Base-by-base conservation (phyloP, 2,888 invertebrate genomes). In the Pantelozetes paolii region DNA sequence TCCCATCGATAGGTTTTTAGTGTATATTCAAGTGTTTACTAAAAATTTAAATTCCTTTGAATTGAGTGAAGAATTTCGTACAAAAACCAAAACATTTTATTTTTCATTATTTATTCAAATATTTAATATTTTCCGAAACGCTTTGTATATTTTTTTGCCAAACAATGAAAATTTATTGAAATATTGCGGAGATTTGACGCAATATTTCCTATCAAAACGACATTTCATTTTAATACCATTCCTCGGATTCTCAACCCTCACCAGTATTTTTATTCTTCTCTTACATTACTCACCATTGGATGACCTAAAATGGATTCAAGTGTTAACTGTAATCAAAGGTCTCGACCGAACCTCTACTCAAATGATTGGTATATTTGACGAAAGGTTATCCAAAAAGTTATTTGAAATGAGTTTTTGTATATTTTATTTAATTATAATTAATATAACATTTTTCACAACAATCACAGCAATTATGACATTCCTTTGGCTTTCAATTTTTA, bases 151-250 rank as follows among this genome's bases (percentile, higher is more conserved):
- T 5, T 57, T 57, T 20, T 23, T 57, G 2, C 57, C 57, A 20
- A 57, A 57, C 23, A 23, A 57, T 20, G 28, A 23, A 57, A 28
- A 57, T 20, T 18, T 57, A 18, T 20, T 57, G 57, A 57, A 57
- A 57, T 57, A 57, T 57, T 57, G n/a, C 23, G 57, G 57, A 26
- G 57, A 57, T 57, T 28, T 57, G 13, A 57, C 57, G 3, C 57
- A 57, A 57, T 57, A 57, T 57, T 57, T 57, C 13, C 2, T 57
- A 57, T 57, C 57, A 20, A 57, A 57, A 28, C 9, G 57, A 26
- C 8, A 57, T 20, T 57, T 18, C 23, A 57, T 57, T 23, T 26
- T 57, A 20, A 8, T 57, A 23, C 57, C 57, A 8, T 20, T 57
- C 23, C 9, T 57, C 11, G 2, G 23, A 11, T 18, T 57, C 23